Conservation (phyloP, 2,797 vertebrate genomes). For the Gallinago stenura region DNA sequence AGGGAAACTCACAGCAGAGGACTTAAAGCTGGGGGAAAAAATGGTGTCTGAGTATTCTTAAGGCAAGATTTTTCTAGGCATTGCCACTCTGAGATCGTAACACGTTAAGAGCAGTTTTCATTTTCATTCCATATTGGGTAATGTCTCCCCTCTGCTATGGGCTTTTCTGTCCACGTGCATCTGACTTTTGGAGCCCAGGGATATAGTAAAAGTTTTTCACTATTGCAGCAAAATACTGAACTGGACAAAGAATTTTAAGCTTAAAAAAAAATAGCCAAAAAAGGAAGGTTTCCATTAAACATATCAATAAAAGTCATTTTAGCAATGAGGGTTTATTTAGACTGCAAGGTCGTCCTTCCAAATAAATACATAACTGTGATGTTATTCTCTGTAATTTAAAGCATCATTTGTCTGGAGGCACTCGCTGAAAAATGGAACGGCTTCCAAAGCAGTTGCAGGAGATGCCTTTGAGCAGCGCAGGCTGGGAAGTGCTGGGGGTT, state of each 20-base stretch:
- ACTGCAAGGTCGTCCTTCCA: slow-evolving; percentile 23
- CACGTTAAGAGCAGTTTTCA: slow-evolving; percentile 2
- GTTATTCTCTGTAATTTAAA: slow-evolving; percentile 22
- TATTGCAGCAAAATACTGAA: slow-evolving; percentile 4
- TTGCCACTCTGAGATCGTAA: neutral
- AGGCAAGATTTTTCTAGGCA: neutral
- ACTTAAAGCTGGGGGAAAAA: neutral
- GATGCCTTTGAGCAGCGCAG: neutral
- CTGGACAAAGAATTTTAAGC: neutral
- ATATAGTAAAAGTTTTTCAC: neutral
- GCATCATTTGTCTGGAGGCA: slow-evolving; percentile 34
- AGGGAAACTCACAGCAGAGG: neutral
- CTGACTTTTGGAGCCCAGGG: neutral
- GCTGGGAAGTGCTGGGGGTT: neutral
- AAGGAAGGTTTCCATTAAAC: slow-evolving; percentile 53
- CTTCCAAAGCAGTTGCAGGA: neutral
- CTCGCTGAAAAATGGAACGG: neutral
- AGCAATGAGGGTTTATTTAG: slow-evolving; percentile 46
- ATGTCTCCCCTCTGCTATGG: neutral
- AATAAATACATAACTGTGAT: slow-evolving; percentile 49
- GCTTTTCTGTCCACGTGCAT: neutral
- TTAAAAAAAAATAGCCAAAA: slow-evolving; percentile 3
- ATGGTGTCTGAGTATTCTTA: neutral
- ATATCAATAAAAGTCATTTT: slow-evolving; percentile 38
- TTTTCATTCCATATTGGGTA: slow-evolving; percentile 52